Evolutionary conservation across 2,113 vertebrate species (phyloP).

Genomic region (Ovis aries): ARS-UI_Ramb_v3.0 NC_056056.1:213390501-213391000

Average conservation of each 20-base stretch:
- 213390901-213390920: neutral
- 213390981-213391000: neutral
- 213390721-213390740: neutral
- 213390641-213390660: neutral
- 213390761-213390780: neutral
- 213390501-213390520: neutral
- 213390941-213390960: neutral
- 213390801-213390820: neutral
- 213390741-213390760: neutral
- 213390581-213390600: neutral
- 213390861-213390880: neutral
- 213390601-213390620: neutral
- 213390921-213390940: neutral
- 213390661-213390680: neutral
- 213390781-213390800: neutral
- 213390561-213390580: neutral
- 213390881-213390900: neutral
- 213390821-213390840: neutral
- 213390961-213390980: neutral
- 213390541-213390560: neutral
- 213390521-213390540: neutral
- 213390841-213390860: neutral
- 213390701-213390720: neutral
- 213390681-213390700: neutral
- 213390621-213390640: neutral